Conservation (phyloP, 2,113 vertebrate species). For the Anas platyrhynchos region DNA sequence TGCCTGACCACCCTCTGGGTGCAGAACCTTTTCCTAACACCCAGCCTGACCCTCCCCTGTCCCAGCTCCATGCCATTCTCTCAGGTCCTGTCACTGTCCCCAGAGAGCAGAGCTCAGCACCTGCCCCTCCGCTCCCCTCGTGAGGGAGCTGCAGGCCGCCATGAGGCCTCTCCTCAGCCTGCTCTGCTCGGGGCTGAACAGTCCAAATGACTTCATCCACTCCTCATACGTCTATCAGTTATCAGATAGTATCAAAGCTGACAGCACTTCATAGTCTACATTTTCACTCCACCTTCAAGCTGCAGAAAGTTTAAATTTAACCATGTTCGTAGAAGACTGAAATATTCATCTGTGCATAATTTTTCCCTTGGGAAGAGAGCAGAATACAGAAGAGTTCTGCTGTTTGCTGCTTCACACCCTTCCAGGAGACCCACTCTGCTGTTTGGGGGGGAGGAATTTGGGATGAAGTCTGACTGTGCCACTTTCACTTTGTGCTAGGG, state of each 20-base stretch:
- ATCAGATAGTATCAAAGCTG: not conserved
- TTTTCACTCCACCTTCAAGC: not conserved
- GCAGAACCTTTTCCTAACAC: too few relatives aligned
- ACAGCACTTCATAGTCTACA: not conserved
- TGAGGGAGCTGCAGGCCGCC: too few relatives aligned
- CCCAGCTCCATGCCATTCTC: too few relatives aligned
- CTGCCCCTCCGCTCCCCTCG: too few relatives aligned
- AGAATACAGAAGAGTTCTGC: not conserved
- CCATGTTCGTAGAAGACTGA: not conserved
- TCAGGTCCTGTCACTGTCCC: too few relatives aligned
- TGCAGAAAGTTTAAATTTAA: not conserved
- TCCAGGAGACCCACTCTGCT: not conserved
- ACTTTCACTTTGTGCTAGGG: not conserved
- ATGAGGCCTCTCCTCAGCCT: too few relatives aligned
- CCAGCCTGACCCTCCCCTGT: too few relatives aligned
- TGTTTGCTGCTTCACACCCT: not conserved
- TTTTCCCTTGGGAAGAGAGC: not conserved
- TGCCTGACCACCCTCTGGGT: too few relatives aligned
- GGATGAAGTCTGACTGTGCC: not conserved
- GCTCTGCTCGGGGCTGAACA: too few relatives aligned
- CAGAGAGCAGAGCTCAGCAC: too few relatives aligned
- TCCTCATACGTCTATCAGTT: not conserved
- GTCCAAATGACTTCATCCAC: too few relatives aligned
- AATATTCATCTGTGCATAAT: not conserved
- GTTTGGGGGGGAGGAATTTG: not conserved